Evolutionary conservation across 2,113 vertebrate genomes (phyloP).

Genomic region (Isichthys henryi): DNA sequence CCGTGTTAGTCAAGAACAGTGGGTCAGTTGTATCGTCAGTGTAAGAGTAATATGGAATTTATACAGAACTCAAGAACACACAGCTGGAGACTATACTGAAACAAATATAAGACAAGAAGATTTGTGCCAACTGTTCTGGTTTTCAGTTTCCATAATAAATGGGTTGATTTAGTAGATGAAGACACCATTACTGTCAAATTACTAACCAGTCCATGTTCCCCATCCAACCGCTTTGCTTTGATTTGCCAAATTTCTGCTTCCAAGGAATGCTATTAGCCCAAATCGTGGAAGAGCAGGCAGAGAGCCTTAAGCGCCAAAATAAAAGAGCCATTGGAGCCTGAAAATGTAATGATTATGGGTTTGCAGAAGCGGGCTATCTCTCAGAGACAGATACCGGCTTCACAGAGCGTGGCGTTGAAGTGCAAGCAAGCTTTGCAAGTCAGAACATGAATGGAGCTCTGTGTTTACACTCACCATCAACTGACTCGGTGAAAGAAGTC

Average conservation of each 20-base stretch:
- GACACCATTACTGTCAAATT: not conserved
- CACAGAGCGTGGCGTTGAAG: not conserved
- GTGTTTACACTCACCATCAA: slow-evolving; percentile 24
- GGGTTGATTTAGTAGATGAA: not conserved
- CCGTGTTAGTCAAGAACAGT: not conserved
- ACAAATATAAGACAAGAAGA: not conserved
- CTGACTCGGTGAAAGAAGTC: slow-evolving; percentile 6
- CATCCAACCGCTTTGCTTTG: not conserved
- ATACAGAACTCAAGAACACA: not conserved
- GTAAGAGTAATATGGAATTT: not conserved
- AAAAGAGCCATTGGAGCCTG: slow-evolving; percentile 15
- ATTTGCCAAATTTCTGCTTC: slow-evolving; percentile 25
- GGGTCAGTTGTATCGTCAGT: not conserved
- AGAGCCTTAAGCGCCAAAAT: slow-evolving; percentile 32
- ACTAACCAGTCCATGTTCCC: not conserved
- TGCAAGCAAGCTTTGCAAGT: slow-evolving; percentile 21
- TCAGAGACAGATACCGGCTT: slow-evolving; percentile 27
- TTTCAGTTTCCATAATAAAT: not conserved
- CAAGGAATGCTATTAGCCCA: slow-evolving; percentile 32
- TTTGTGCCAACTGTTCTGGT: not conserved
- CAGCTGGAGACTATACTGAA: not conserved
- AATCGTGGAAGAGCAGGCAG: slow-evolving; percentile 19
- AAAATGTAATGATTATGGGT: slow-evolving; percentile 26
- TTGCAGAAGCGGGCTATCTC: slow-evolving; percentile 31
- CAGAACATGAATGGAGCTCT: slow-evolving; percentile 20